phyloP scores from a whole-genome alignment of 2,113 vertebrate species.

The Tympanuchus pallidicinctus region DNA sequence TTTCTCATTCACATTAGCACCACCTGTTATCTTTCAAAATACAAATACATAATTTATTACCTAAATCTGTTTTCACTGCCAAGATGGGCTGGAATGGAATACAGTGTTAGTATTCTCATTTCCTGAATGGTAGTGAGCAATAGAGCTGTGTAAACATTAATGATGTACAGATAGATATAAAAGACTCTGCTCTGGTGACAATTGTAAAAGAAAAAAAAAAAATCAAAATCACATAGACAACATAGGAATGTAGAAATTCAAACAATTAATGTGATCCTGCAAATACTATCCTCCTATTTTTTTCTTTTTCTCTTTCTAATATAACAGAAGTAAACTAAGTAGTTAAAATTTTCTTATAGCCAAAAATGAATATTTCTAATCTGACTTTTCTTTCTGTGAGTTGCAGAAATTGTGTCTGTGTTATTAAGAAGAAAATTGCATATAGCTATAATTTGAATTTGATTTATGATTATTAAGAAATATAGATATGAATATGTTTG shows the following conservation, averaged over 20 bases:
- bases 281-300: background rate
- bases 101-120: background rate
- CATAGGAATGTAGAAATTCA: background rate
- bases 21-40: background rate
- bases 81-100: background rate
- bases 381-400: background rate
- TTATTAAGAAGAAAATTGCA: background rate
- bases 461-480: background rate
- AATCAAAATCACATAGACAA: background rate
- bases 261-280: background rate
- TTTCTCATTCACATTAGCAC: background rate
- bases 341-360: background rate
- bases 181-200: background rate
- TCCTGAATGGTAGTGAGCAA: background rate
- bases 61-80: background rate
- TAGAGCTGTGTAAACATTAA: background rate
- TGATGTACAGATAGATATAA: background rate
- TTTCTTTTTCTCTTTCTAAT: background rate
- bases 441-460: background rate
- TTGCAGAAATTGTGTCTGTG: background rate
- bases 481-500: no score
- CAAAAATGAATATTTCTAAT: background rate
- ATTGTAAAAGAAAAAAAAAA: background rate
- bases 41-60: background rate
- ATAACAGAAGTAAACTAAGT: background rate